Evolutionary conservation across 1,140 invertebrate species (phyloP), one percentile per base, ranked within the genome.

Genomic region (Heliconius eleuchia): DNA sequence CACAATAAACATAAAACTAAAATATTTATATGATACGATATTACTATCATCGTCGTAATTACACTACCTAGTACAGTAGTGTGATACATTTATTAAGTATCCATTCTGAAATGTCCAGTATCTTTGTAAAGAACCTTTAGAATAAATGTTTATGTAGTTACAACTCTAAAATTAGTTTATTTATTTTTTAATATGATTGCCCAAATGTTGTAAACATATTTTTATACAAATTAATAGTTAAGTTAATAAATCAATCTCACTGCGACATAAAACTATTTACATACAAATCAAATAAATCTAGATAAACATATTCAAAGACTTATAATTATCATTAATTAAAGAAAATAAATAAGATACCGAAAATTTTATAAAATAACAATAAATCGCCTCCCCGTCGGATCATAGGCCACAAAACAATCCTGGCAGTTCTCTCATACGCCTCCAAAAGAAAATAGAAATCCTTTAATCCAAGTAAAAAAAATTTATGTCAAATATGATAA

Each of bases 1-100:
- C 78, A 79, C 73, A 23, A 75, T 75, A 52, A 66, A 55, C 46
- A 74, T 74, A 74, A 16, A 79, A 71, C 78, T 79, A 79, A 42
- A 66, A 70, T 66, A 71, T 78, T 60, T 27, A 70, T 70, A 37
- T 70, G 13, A 66, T 70, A 60, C 9, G 52, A 37, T 60, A 60
- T 39, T 37, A 75, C 52, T 23, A 60, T 60, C 57, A 23, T 60
- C 27, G n/a, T 60, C 23, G 23, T 60, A 60, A 60, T 27, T 27
- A 18, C 3, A n/a, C 3, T 46, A 46, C 42, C 11, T 3, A 46
- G 42, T 46, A 46, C 13, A 46, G 42, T 46, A 46, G 34, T 37
- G 34, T 37, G 5, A 37, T 16, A 3, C 4, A 46, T 46, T 46
- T 46, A 46, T 13, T 16, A 46, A 46, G 11, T 46, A 46, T 13